Evolutionary conservation across 2,888 invertebrate species (phyloP).

Genomic region (Steinernema carpocapsae): DNA sequence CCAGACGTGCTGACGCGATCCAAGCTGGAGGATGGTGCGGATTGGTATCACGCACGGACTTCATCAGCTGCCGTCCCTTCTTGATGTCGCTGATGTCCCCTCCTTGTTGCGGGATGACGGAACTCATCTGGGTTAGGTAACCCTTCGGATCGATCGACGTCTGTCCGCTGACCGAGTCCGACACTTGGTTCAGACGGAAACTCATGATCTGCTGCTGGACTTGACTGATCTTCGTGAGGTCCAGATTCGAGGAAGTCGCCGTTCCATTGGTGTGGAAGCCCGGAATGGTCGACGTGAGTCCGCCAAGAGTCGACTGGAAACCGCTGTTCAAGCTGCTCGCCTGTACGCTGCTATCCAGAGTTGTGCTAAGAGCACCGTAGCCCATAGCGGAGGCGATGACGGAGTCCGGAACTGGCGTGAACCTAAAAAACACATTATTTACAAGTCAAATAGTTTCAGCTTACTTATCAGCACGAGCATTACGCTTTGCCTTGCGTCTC

Average conservation of each 20-base stretch:
- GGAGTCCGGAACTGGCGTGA: conserved; percentile 95
- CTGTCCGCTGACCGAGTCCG: conserved; percentile 97
- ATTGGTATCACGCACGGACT: conserved; percentile 93
- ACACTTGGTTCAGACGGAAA: conserved; percentile 87
- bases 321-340: conserved; percentile 51
- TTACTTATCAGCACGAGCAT: conserved; percentile 87
- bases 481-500: conserved; percentile 94
- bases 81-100: conserved; percentile 75
- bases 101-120: conserved; percentile 97
- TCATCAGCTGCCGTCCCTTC: conserved; percentile 83
- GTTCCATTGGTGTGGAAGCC: conserved; percentile 77
- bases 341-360: conserved; percentile 78
- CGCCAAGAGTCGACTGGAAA: conserved; percentile 53
- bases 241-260: conserved; percentile 77
- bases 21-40: conserved; percentile 99
- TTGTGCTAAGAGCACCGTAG: conserved; percentile 73
- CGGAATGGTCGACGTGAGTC: conserved; percentile 56
- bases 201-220: conserved; percentile 98
- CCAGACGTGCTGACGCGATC: conserved; percentile 96
- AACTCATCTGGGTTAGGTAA: conserved; percentile 97
- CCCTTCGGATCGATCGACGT: conserved; percentile 99
- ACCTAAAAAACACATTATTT: conserved; percentile 71
- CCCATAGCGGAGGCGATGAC: conserved; percentile 83
- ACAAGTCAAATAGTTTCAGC: conserved; percentile 42
- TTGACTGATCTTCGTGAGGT: conserved; percentile 96